phyloP scores from a whole-genome alignment of 2,113 vertebrate species.

The Cryptoleucopteryx plumbea region DNA sequence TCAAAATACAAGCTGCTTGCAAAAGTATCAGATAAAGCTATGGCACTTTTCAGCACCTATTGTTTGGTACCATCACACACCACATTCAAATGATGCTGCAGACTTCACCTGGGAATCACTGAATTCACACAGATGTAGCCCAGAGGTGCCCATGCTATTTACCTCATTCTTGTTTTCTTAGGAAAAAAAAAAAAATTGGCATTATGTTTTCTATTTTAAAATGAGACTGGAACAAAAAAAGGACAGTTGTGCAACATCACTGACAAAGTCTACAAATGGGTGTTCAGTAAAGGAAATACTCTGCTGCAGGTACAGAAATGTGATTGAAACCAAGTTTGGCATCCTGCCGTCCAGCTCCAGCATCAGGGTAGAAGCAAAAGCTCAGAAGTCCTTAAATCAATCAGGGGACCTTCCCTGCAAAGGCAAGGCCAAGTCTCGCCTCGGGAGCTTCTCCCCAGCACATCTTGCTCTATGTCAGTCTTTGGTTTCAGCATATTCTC shows the following conservation, averaged over 20 bases:
- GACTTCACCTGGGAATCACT: neutral
- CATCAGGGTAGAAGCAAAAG: neutral
- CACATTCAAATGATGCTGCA: neutral
- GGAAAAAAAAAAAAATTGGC: neutral
- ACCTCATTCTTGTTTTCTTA: neutral
- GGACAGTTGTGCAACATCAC: neutral
- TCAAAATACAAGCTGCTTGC: neutral
- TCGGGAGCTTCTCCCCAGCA: neutral
- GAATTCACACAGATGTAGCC: neutral
- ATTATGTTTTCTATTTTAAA: neutral
- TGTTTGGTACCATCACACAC: neutral
- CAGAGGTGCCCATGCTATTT: neutral
- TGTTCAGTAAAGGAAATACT: neutral
- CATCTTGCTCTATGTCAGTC: neutral
- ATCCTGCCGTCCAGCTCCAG: fast-evolving
- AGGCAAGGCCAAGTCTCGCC: neutral
- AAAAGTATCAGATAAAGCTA: neutral
- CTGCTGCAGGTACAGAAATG: neutral
- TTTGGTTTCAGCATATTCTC: neutral
- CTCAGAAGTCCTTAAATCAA: neutral
- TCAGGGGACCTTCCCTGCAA: neutral
- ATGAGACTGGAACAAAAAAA: neutral
- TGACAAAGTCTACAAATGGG: neutral
- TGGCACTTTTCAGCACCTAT: neutral
- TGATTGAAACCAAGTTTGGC: fast-evolving